phyloP scores from a whole-genome alignment of 1,140 invertebrate species.

The Neodiprion lecontei region DNA sequence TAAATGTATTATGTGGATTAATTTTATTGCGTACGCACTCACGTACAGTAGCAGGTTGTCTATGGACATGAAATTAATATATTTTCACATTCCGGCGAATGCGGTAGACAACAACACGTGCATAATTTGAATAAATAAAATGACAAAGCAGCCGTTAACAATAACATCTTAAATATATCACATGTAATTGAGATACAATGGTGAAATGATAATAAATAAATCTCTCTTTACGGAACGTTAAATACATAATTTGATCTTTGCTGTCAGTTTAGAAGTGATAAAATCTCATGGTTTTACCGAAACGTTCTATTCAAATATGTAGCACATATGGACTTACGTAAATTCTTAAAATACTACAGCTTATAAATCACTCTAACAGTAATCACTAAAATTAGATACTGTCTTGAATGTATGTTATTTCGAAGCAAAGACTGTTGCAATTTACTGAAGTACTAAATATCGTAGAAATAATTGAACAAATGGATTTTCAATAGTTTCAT shows the following conservation, averaged over 20 bases:
- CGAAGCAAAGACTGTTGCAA: too few relatives aligned
- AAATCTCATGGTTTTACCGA: background rate
- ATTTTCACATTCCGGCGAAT: slow-evolving; percentile 8
- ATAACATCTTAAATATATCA: slow-evolving; percentile 1
- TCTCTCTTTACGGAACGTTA: background rate
- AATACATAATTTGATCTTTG: too few relatives aligned
- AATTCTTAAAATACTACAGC: background rate
- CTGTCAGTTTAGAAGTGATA: background rate
- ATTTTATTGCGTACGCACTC: background rate
- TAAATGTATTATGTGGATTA: background rate
- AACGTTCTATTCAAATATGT: background rate
- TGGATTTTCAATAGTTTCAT: too few relatives aligned
- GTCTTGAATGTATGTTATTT: too few relatives aligned
- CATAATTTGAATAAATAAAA: background rate
- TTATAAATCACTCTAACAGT: background rate
- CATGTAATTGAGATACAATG: background rate
- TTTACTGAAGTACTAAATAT: too few relatives aligned
- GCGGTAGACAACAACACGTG: too few relatives aligned
- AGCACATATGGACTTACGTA: background rate
- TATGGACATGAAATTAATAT: background rate
- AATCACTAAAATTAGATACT: too few relatives aligned
- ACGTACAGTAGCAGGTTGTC: background rate
- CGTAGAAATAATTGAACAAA: too few relatives aligned
- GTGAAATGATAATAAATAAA: slow-evolving; percentile 1
- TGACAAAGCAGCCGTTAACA: background rate